Conservation (phyloP, 2,888 invertebrate species). For the Formica aserva region DNA sequence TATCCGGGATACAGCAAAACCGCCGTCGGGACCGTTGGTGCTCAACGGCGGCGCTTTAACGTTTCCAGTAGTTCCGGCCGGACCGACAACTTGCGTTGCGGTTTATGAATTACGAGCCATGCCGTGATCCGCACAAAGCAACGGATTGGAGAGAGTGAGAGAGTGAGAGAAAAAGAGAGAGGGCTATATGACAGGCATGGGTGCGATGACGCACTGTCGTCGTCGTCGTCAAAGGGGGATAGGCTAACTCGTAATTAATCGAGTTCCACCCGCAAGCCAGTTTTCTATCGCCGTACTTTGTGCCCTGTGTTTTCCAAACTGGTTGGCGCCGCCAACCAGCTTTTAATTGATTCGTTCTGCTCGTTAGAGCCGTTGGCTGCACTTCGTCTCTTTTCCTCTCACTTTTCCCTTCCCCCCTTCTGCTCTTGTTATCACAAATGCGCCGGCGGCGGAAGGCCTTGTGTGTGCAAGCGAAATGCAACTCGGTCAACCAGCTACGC, state of each 20-base stretch:
- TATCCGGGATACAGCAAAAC: slow-evolving; percentile 35
- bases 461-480: slow-evolving; percentile 11
- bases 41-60: slow-evolving; percentile 21
- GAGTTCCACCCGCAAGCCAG: slow-evolving; percentile 33
- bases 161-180: not conserved
- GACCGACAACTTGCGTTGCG: slow-evolving; percentile 27
- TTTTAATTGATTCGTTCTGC: slow-evolving; percentile 53
- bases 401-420: not conserved
- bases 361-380: slow-evolving; percentile 31
- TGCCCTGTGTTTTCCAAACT: slow-evolving; percentile 59
- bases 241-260: slow-evolving; percentile 67
- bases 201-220: slow-evolving; percentile 42
- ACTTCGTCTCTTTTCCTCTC: slow-evolving; percentile 10
- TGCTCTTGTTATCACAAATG: slow-evolving; percentile 21
- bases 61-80: slow-evolving; percentile 42
- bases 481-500: not conserved
- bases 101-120: slow-evolving; percentile 52
- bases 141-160: slow-evolving; percentile 9
- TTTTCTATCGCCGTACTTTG: slow-evolving; percentile 45
- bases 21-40: not conserved
- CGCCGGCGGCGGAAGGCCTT: not conserved
- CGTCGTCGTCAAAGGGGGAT: slow-evolving; percentile 60
- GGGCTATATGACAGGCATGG: not conserved
- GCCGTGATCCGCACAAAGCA: slow-evolving; percentile 50
- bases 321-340: slow-evolving; percentile 32